A percentile compares a stretch with the other conserved stretches of the same genome.
Conservation (phyloP, 2,797 vertebrate genomes). For the Syndactyla subalaris region DNA sequence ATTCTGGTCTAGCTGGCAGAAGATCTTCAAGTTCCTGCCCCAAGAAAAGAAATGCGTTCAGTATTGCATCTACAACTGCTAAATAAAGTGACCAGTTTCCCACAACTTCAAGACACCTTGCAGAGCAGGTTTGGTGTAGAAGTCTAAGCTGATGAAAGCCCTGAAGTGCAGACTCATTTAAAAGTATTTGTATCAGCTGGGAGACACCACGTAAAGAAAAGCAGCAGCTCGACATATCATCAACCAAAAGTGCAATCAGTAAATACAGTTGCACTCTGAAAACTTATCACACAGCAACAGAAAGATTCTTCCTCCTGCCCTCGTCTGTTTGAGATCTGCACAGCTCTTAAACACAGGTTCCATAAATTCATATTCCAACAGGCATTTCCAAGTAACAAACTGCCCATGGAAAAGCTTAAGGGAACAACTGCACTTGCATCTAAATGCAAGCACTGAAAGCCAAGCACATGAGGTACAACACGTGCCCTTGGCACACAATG, state of each 20-base stretch:
- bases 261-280: neutral
- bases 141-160: neutral
- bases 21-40: slow-evolving; percentile 95
- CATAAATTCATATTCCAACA: neutral
- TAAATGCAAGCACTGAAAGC: neutral
- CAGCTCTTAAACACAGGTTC: neutral
- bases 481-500: neutral
- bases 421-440: neutral
- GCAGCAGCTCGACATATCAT: neutral
- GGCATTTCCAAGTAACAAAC: neutral
- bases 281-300: neutral
- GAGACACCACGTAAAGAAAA: neutral
- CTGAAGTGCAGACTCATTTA: neutral
- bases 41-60: neutral
- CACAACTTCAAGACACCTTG: neutral
- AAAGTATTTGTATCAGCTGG: neutral
- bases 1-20: slow-evolving; percentile 92
- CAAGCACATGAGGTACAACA: neutral
- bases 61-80: neutral
- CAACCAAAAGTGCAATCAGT: neutral
- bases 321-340: neutral
- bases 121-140: neutral
- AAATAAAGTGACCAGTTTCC: neutral
- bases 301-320: neutral
- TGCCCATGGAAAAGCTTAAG: neutral